Percentiles rank a stretch among this genome's conserved stretches.
These are phyloP conservation scores for Carassius gibelio DNA, from an alignment of 2,113 vertebrate species.

Conservation along the genomic window DNA sequence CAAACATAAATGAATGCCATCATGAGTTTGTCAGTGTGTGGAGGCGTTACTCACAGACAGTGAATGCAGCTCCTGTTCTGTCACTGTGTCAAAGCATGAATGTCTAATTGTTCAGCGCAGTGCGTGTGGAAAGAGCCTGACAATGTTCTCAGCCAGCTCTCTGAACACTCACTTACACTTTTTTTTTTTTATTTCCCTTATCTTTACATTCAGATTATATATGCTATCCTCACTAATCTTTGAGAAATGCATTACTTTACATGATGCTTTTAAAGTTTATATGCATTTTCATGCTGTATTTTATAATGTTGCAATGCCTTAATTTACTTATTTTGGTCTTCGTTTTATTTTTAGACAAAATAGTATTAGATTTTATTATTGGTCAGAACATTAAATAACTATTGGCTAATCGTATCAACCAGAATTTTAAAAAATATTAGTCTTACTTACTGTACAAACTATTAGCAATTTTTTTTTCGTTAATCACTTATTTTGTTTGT, in stretches of 20 bases:
- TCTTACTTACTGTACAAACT: neutral
- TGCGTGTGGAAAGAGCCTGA: neutral
- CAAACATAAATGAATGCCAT: neutral
- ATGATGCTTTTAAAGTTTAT: too few relatives aligned
- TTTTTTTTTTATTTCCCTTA: neutral
- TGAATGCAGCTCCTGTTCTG: neutral
- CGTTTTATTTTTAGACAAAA: too few relatives aligned
- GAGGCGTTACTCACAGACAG: neutral
- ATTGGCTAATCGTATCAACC: too few relatives aligned
- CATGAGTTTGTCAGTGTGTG: neutral
- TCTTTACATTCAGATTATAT: neutral
- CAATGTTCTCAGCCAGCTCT: neutral
- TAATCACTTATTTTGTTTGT: neutral
- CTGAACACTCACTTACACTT: neutral
- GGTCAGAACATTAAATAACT: too few relatives aligned
- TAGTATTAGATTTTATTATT: too few relatives aligned
- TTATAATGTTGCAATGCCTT: too few relatives aligned
- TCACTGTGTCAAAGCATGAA: neutral
- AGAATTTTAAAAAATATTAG: too few relatives aligned
- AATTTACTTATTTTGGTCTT: too few relatives aligned
- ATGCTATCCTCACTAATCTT: neutral
- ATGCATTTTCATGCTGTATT: too few relatives aligned
- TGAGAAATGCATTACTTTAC: too few relatives aligned
- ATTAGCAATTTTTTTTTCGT: neutral
- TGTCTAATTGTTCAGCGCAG: neutral